phyloP scores from a whole-genome alignment of 2,888 invertebrate species.

The Serrognathus titanus region DNA sequence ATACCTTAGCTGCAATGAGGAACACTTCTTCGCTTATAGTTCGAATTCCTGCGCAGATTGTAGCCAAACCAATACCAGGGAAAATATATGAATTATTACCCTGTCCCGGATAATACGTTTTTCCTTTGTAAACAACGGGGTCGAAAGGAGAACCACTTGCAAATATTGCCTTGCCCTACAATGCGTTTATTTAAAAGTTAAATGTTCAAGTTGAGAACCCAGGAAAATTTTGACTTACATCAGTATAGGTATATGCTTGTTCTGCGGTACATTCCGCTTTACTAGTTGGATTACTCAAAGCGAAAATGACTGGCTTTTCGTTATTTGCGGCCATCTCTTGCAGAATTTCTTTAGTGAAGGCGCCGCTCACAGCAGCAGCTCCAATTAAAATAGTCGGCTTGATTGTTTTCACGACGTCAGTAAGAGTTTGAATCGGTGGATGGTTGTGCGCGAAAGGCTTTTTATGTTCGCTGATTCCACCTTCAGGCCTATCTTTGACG shows the following conservation, averaged over 20 bases:
- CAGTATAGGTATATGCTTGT: constrained; percentile 83
- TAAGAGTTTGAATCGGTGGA: constrained; percentile 70
- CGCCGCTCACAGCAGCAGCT: constrained; percentile 89
- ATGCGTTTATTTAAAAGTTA: background rate
- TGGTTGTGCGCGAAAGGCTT: constrained; percentile 75
- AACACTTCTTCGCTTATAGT: constrained; percentile 91
- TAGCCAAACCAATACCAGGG: constrained; percentile 92
- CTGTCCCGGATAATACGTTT: constrained; percentile 86
- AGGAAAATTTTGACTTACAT: constrained; percentile 56
- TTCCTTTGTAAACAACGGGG: constrained; percentile 76
- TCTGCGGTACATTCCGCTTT: constrained; percentile 99
- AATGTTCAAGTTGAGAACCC: background rate
- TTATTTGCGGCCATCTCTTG: constrained; percentile 81
- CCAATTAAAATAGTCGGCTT: constrained; percentile 92
- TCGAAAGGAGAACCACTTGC: constrained; percentile 96
- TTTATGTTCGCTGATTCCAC: constrained; percentile 79
- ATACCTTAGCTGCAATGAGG: constrained; percentile 83
- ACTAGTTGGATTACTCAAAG: constrained; percentile 95
- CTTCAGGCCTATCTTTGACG: constrained; percentile 80
- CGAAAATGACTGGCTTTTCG: constrained; percentile 89
- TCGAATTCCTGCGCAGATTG: constrained; percentile 82
- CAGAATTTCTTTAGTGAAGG: constrained; percentile 88
- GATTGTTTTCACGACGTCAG: constrained; percentile 74
- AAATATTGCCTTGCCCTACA: constrained; percentile 81
- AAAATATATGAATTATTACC: constrained; percentile 98